Conservation (phyloP, 1,140 invertebrate species). For the Heterodera schachtii region DNA sequence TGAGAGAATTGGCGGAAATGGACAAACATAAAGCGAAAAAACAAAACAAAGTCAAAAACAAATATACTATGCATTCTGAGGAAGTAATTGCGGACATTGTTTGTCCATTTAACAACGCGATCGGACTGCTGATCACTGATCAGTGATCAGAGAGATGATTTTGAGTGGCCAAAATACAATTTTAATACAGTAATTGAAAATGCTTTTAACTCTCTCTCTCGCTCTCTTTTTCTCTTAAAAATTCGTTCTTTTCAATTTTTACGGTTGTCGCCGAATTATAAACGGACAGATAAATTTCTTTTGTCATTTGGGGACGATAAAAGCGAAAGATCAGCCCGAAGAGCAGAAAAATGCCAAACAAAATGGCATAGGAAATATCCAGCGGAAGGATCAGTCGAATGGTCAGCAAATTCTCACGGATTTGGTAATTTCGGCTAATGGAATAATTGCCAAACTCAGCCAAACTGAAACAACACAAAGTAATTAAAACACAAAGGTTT, state of each 20-base stretch:
- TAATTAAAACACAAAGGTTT: not conserved
- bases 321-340: not conserved
- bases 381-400: slow-evolving; percentile 24
- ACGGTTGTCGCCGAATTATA: not conserved
- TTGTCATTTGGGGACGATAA: not conserved
- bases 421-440: slow-evolving; percentile 16
- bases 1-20: no score
- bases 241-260: not conserved
- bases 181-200: no score
- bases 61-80: no score
- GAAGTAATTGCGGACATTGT: no score
- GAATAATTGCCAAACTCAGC: not conserved
- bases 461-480: not conserved
- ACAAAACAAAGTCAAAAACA: no score
- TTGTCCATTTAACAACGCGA: no score
- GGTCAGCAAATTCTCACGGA: slow-evolving; percentile 16
- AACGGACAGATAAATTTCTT: slow-evolving; percentile 9
- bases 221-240: not conserved
- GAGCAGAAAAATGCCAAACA: slow-evolving; percentile 9
- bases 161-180: no score
- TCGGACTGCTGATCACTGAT: no score
- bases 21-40: no score
- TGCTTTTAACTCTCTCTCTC: no score
- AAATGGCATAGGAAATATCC: slow-evolving; percentile 23
- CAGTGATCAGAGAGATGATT: no score